Conservation (phyloP, 2,888 invertebrate genomes). For the Lasioglossum zephyrum region DNA sequence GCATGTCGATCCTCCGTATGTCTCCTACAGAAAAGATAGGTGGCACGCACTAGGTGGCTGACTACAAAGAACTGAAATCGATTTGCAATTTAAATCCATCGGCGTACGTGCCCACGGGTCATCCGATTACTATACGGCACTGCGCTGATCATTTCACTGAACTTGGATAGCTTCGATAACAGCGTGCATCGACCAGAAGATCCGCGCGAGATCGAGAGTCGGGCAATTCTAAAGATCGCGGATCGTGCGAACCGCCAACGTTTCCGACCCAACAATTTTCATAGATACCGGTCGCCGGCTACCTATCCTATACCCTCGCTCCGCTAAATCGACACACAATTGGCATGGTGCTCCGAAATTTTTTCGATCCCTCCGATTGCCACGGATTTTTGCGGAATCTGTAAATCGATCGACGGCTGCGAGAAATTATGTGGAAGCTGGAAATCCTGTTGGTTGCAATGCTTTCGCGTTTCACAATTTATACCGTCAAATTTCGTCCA, state of each 20-base stretch:
- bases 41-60: slow-evolving; percentile 80
- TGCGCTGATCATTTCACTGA: slow-evolving; percentile 75
- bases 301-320: not conserved
- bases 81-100: slow-evolving; percentile 83
- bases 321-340: slow-evolving; percentile 12
- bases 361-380: slow-evolving; percentile 2
- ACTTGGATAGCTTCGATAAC: slow-evolving; percentile 74
- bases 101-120: slow-evolving; percentile 81
- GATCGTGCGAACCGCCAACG: slow-evolving; percentile 33
- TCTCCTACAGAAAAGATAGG: slow-evolving; percentile 76
- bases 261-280: slow-evolving; percentile 54
- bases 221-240: slow-evolving; percentile 57
- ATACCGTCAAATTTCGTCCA: no score
- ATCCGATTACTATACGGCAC: slow-evolving; percentile 73
- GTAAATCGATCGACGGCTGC: not conserved
- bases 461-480: not conserved
- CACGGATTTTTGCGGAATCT: not conserved
- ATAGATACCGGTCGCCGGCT: slow-evolving; percentile 21
- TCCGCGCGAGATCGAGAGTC: slow-evolving; percentile 65
- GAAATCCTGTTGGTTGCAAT: not conserved
- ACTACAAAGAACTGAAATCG: slow-evolving; percentile 83
- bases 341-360: not conserved
- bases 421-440: not conserved
- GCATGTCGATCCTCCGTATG: slow-evolving; percentile 58
- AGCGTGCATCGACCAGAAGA: slow-evolving; percentile 58